These are phyloP conservation scores for Heliothis subflexa DNA, from an alignment of 1,140 invertebrate species.

Conservation along the genomic window DNA sequence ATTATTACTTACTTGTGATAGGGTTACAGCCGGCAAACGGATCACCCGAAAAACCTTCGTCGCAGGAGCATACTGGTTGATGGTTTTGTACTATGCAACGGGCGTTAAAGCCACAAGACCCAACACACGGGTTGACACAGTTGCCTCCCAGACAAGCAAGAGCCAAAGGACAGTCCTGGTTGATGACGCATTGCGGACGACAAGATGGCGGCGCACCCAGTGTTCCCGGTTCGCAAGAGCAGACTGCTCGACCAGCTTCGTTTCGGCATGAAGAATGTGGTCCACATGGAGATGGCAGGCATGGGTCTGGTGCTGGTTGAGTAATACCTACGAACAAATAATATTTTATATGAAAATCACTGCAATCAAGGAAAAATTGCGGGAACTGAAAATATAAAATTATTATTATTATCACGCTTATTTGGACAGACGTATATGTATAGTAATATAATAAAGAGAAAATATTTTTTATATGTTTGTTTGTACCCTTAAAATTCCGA, in stretches of 20 bases:
- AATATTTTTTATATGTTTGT: too few species aligned
- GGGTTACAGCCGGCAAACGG: slow-evolving; percentile 92
- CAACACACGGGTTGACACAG: slow-evolving; percentile 93
- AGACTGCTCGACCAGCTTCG: slow-evolving; percentile 90
- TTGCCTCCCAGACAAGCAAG: slow-evolving; percentile 92
- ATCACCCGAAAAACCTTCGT: slow-evolving; percentile 92
- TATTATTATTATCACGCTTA: not conserved
- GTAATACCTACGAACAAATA: slow-evolving; percentile 58
- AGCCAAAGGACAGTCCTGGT: slow-evolving; percentile 92
- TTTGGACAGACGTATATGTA: too few species aligned
- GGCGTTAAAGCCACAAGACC: slow-evolving; percentile 94
- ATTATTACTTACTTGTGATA: slow-evolving; percentile 87
- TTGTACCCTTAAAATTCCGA: too few species aligned
- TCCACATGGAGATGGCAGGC: slow-evolving; percentile 93
- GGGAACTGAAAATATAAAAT: not conserved
- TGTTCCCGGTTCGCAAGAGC: slow-evolving; percentile 92
- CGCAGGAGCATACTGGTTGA: slow-evolving; percentile 92
- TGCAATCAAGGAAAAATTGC: not conserved
- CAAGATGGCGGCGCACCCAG: slow-evolving; percentile 94
- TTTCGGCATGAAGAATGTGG: slow-evolving; percentile 92
- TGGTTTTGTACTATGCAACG: slow-evolving; percentile 92
- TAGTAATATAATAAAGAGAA: too few species aligned
- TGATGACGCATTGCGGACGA: slow-evolving; percentile 92
- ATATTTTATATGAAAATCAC: not conserved
- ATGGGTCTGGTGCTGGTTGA: slow-evolving; percentile 87